Evolutionary conservation across 2,888 invertebrate species (phyloP).

Genomic region (Platerodrilus igneus): DNA sequence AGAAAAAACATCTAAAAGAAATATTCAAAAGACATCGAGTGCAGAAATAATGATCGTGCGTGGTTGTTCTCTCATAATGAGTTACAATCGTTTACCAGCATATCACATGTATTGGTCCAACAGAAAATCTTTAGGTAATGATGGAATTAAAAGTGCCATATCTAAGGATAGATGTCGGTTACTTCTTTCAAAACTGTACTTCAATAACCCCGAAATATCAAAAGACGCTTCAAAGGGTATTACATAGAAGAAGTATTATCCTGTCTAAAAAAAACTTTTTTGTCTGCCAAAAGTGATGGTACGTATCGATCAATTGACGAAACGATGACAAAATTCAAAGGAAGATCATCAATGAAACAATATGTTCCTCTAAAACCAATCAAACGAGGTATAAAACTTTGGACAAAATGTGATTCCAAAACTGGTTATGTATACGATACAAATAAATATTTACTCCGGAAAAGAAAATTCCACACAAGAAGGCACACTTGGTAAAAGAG

Average conservation of each 20-base stretch:
- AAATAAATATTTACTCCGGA: neutral
- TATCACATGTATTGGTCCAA: conserved; percentile 13
- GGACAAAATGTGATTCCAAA: conserved; percentile 4
- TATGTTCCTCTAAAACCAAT: conserved; percentile 13
- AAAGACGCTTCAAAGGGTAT: conserved; percentile 20
- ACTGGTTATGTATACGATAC: conserved; percentile 3
- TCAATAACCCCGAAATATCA: conserved; percentile 18
- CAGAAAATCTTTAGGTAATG: conserved; percentile 12
- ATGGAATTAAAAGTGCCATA: conserved; percentile 5
- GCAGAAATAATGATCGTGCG: too few relatives aligned
- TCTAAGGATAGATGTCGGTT: too few relatives aligned
- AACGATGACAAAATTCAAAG: conserved; percentile 16
- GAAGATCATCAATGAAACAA: too few relatives aligned
- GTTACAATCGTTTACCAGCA: conserved; percentile 12
- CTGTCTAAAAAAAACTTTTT: conserved; percentile 26
- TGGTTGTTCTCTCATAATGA: conserved; percentile 13
- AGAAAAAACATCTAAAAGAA: conserved; percentile 8
- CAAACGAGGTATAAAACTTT: too few relatives aligned
- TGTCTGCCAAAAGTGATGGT: too few relatives aligned
- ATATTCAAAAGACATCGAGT: conserved; percentile 5
- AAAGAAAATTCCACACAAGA: too few relatives aligned
- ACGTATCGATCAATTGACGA: too few relatives aligned
- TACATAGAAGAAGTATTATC: conserved; percentile 25
- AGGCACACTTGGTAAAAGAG: conserved; percentile 2
- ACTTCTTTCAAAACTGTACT: conserved; percentile 14